Conservation (phyloP, 2,797 vertebrate species). For the Clarias fuscus region DNA sequence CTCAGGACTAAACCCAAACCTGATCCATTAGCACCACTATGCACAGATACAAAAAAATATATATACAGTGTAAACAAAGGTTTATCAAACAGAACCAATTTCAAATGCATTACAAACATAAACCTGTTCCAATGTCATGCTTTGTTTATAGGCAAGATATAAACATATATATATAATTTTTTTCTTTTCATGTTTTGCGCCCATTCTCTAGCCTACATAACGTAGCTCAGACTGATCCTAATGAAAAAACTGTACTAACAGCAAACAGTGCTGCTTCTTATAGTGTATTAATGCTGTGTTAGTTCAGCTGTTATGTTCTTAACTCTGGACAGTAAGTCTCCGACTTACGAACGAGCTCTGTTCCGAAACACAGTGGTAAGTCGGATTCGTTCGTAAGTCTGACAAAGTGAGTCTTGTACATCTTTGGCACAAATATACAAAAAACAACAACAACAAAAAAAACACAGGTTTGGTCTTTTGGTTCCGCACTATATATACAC, state of each 20-base stretch:
- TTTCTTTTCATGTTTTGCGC: background rate
- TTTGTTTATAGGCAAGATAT: background rate
- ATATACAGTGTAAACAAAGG: background rate
- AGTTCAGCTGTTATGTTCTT: background rate
- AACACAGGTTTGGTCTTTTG: too few relatives aligned
- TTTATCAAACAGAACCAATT: background rate
- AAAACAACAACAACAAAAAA: too few relatives aligned
- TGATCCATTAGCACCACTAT: slow-evolving; percentile 66
- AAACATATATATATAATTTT: background rate
- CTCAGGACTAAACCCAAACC: slow-evolving; percentile 81
- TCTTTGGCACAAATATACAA: too few relatives aligned
- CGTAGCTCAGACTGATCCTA: background rate
- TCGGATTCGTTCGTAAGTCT: too few relatives aligned
- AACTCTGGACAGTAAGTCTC: background rate
- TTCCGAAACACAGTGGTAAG: too few relatives aligned
- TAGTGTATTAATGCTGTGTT: too few relatives aligned
- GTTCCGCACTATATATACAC: too few relatives aligned
- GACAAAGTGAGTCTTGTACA: too few relatives aligned
- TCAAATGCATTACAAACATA: background rate
- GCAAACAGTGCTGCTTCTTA: too few relatives aligned
- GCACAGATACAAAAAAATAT: background rate
- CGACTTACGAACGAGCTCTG: too few relatives aligned
- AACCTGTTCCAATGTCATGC: background rate
- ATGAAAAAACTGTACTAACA: background rate
- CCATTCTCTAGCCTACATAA: background rate